Base-by-base conservation (phyloP, 2,113 vertebrate genomes). In the Trematomus loennbergii region DNA sequence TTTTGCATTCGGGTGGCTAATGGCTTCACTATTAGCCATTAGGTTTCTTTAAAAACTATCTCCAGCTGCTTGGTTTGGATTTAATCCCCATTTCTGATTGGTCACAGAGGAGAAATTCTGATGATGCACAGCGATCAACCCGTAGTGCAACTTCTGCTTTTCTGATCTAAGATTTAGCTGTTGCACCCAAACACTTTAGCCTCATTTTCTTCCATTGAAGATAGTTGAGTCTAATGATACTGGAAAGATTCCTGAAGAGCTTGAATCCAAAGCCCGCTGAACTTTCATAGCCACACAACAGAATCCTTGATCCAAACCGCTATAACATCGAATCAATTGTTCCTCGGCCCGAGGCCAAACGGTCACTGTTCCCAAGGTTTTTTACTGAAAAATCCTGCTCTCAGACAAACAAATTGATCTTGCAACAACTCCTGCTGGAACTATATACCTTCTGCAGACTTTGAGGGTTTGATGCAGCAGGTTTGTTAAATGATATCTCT, bases 251-350 rank as follows among this genome's bases (percentile, higher is more conserved):
- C n/a, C n/a, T 9, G 52, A 22, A 72, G 71, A 65, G 45, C 50
- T 0, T 22, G 29, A 77, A 62, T 48, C 16, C 71, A 43, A 61
- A 72, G n/a, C 58, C 3, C 18, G 18, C 18, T 73, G 49, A 29
- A 48, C 18, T 52, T 55, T 50, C 36, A 48, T 4, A 54, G 63
- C 62, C 0, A n/a, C 33, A 18, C 46, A 54, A 54, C 22, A 64
- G 54, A 58, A 59, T 5, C 57, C 22, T 18, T n/a, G 49, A 71
- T 45, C 45, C 72, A 77, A 60, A 73, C 69, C 58, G 63, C 69
- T 67, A 7, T 40, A 33, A 63, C 52, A 66, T 72, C 33, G 1
- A 62, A 83, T 83, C 67, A 63, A 79, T 73, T 17, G 50, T 10
- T 73, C 45, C 5, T 4, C 48, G 74, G 79, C 64, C 46, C 0